Conservation (phyloP, 2,797 vertebrate species). For the Pseudochromis fuscus region DNA sequence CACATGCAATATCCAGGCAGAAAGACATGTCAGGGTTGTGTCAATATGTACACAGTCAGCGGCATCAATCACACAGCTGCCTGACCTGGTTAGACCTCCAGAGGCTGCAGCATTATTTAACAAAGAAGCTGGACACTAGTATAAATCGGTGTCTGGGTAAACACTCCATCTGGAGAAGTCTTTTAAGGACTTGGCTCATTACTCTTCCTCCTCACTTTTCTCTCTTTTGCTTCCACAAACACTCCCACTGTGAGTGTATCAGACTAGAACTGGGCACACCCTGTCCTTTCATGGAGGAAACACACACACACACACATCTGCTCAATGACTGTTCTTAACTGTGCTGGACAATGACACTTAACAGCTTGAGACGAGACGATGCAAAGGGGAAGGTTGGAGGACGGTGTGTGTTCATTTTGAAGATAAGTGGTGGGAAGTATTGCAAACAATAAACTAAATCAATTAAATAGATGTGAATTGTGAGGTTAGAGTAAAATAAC, state of each 20-base stretch:
- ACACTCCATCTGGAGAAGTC: not conserved
- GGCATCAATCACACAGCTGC: slow-evolving; percentile 69
- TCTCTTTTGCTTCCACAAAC: not conserved
- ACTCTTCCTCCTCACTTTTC: not conserved
- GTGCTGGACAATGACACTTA: not conserved
- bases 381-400: no score
- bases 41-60: slow-evolving; percentile 65
- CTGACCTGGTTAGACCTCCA: slow-evolving; percentile 29
- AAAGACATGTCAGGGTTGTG: slow-evolving; percentile 42
- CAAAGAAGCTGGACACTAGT: not conserved
- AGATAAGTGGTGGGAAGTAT: not conserved
- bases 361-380: slow-evolving; percentile 10
- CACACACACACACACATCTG: not conserved
- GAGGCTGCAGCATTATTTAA: slow-evolving; percentile 12
- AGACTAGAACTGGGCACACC: not conserved
- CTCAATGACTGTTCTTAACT: not conserved
- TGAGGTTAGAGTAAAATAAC: not conserved
- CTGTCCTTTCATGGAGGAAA: not conserved
- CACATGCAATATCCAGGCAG: slow-evolving; percentile 28
- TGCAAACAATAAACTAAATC: not conserved
- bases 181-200: not conserved
- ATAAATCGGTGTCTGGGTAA: slow-evolving; percentile 2
- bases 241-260: not conserved
- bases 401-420: slow-evolving; percentile 7
- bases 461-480: not conserved